Evolutionary conservation across 1,140 invertebrate genomes (phyloP).

Genomic region (Tetramorium parvispinum): DNA sequence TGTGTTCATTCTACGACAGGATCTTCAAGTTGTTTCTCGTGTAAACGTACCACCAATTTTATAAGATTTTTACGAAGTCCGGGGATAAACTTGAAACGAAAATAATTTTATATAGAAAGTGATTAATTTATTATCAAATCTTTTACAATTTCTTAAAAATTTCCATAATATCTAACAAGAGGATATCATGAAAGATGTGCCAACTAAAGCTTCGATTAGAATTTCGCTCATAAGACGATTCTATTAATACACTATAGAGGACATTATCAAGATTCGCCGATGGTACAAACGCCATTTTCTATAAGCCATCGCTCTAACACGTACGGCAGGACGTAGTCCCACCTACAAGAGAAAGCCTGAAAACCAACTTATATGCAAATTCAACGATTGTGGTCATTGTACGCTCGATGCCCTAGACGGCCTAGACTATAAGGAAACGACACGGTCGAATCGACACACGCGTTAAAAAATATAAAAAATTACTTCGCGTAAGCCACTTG

Average conservation of each 20-base stretch:
- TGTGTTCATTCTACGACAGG: background rate
- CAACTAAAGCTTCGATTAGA: background rate
- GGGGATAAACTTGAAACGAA: background rate
- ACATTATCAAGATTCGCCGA: constrained; percentile 17
- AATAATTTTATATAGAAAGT: background rate
- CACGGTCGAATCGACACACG: constrained; percentile 44
- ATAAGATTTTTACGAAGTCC: background rate
- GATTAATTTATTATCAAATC: background rate
- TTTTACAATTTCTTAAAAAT: background rate
- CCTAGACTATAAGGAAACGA: constrained; percentile 45
- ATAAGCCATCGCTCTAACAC: constrained; percentile 30
- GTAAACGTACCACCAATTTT: background rate
- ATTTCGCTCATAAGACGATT: constrained; percentile 28
- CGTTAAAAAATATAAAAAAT: constrained; percentile 42
- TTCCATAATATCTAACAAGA: background rate
- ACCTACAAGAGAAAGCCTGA: constrained; percentile 57
- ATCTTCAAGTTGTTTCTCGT: background rate
- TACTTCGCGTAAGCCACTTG: constrained; percentile 23
- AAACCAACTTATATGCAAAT: constrained; percentile 77
- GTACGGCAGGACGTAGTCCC: constrained; percentile 49
- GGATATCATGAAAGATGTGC: background rate
- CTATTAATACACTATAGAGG: constrained; percentile 17
- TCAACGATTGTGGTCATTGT: constrained; percentile 55
- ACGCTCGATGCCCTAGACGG: constrained; percentile 49
- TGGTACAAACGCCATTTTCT: constrained; percentile 49